Evolutionary conservation across 2,113 vertebrate genomes (phyloP).

Genomic region (Alosa alosa): DNA sequence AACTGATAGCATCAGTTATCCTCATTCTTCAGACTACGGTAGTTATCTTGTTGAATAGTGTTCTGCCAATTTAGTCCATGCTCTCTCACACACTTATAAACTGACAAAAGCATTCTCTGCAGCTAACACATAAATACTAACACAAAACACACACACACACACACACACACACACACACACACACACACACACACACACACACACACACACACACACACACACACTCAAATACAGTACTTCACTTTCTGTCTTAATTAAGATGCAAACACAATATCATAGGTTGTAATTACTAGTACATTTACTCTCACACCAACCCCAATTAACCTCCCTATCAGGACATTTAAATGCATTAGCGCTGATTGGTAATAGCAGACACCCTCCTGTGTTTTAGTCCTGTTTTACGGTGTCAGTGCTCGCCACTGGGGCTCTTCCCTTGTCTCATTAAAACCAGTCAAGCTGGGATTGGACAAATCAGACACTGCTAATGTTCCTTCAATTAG

Average conservation of each 20-base stretch:
- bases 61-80: not conserved
- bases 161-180: not conserved
- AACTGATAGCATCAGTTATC: not conserved
- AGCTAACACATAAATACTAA: not conserved
- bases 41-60: not conserved
- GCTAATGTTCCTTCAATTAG: not conserved
- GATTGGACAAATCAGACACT: not conserved
- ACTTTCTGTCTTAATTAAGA: not conserved
- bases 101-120: not conserved
- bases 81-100: not conserved
- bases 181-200: constrained; percentile 22
- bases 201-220: constrained; percentile 13
- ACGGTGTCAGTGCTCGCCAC: not conserved
- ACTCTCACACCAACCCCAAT: not conserved
- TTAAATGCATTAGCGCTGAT: not conserved
- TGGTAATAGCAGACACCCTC: not conserved
- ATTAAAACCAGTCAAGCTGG: not conserved
- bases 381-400: not conserved
- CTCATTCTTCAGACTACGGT: not conserved
- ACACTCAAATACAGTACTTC: not conserved
- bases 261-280: not conserved
- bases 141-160: not conserved
- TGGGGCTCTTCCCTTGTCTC: not conserved
- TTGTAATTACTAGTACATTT: not conserved
- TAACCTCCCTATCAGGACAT: not conserved